Evolutionary conservation across 2,113 vertebrate genomes (phyloP).

Genomic region (Aptenodytes patagonicus): DNA sequence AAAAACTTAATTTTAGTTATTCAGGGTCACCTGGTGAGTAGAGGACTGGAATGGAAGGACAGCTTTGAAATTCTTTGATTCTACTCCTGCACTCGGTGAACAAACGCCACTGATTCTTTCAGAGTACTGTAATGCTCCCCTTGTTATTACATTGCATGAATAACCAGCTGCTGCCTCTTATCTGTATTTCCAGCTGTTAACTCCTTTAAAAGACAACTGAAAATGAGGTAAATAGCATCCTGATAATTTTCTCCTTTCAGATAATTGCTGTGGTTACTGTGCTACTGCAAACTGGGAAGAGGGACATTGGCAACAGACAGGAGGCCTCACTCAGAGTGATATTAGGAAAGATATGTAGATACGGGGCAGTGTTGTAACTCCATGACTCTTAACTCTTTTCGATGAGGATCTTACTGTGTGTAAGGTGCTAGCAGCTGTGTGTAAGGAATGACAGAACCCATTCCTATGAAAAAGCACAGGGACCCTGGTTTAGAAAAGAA

Average conservation of each 20-base stretch:
- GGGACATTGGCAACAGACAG: neutral
- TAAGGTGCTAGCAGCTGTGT: neutral
- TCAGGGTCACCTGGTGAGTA: neutral
- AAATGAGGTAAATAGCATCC: neutral
- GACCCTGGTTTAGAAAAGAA: neutral
- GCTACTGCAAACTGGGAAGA: neutral
- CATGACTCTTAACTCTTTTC: rapidly evolving
- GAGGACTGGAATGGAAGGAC: neutral
- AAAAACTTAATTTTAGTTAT: neutral
- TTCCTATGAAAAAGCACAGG: neutral
- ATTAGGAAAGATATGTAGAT: neutral
- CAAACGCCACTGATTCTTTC: neutral
- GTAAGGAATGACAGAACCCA: neutral
- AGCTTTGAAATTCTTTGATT: neutral
- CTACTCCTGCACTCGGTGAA: neutral
- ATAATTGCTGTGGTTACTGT: neutral
- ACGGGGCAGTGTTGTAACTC: neutral
- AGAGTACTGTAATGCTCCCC: neutral
- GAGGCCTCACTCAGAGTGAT: neutral
- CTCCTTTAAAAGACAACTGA: neutral
- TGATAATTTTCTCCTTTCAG: neutral
- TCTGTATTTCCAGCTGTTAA: neutral
- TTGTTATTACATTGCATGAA: neutral
- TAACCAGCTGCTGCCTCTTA: neutral
- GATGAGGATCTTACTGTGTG: neutral